A percentile compares a stretch with the other conserved stretches of the same genome.
phyloP scores from a whole-genome alignment of 2,888 invertebrate genomes.

The Thymelicus sylvestris region DNA sequence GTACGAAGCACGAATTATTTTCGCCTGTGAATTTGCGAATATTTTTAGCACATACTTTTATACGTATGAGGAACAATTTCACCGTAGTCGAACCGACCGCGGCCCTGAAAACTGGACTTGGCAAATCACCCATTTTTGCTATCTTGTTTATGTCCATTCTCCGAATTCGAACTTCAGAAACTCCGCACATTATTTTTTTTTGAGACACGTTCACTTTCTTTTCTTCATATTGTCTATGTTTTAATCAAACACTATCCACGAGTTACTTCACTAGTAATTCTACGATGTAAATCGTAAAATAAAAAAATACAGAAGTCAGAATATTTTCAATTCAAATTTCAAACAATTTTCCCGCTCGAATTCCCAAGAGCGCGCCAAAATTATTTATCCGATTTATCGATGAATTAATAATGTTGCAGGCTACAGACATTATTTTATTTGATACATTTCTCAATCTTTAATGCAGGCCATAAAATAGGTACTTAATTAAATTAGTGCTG shows the following conservation, averaged over 20 bases:
- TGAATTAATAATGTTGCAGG: background rate
- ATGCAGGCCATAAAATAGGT: no score
- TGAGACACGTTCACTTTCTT: slow-evolving; percentile 10
- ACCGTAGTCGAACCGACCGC: slow-evolving; percentile 65
- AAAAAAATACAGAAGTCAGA: background rate
- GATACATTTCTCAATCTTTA: no score
- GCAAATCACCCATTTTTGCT: slow-evolving; percentile 74
- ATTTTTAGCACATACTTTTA: slow-evolving; percentile 72
- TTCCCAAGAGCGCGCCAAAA: slow-evolving; percentile 1
- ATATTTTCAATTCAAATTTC: slow-evolving; percentile 1
- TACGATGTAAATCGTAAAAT: no score
- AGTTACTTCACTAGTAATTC: no score
- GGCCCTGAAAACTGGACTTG: slow-evolving; percentile 80
- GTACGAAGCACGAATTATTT: slow-evolving; percentile 31
- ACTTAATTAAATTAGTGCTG: background rate
- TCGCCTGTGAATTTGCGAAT: slow-evolving; percentile 56
- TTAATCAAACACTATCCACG: no score
- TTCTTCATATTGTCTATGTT: slow-evolving; percentile 5
- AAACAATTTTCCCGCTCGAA: slow-evolving; percentile 21
- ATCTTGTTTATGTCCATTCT: slow-evolving; percentile 64
- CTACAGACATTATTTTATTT: no score
- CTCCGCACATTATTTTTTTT: slow-evolving; percentile 41
- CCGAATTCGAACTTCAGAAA: slow-evolving; percentile 51
- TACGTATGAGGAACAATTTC: slow-evolving; percentile 77
- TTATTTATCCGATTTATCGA: background rate